Evolutionary conservation across 2,113 vertebrate species (phyloP), one percentile per base, ranked within the genome.

Genomic region (Ictalurus punctatus): DNA sequence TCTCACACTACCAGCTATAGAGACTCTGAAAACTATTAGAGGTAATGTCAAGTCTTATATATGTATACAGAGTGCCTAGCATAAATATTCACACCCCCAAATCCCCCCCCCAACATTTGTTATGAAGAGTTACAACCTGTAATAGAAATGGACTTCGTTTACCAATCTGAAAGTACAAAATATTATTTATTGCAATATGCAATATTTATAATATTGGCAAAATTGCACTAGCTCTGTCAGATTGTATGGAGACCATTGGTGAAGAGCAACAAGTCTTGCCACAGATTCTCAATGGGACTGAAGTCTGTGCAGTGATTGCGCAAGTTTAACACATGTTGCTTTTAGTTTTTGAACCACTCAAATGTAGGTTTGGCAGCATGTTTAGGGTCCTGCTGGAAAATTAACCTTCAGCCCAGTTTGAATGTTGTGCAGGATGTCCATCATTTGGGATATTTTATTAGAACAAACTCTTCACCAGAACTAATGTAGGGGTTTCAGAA

Each of bases 1-100:
- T 1, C 89, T 91, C n/a, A 84, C 30, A 88, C n/a, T 19, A 52
- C 90, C 92, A 61, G 90, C 90, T 6, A 5, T 90, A 34, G 84
- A 89, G 1, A 89, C 89, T 12, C 2, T 90, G 37, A 89, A 80
- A 37, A 21, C 74, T 58, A 78, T 91, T 30, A 78, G 88, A 83
- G 90, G 92, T 92, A 85, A 27, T 27, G 21, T 30, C 37, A 80
- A 1, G 5, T 52, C 27, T 59, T 34, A 2, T 34, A 59, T 61
- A 37, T 3, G 7, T 82, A 34, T 23, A 58, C 27, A 34, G 8
- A 34, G 4, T 56, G 48, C 27, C 27, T 80, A 80, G 13, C 12
- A 80, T 30, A 30, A 58, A 79, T 14, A 48, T 21, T 48, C 13
- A 52, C 2, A 0, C 21, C 34, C 34, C 34, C 34, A 0, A n/a